Evolutionary conservation across 2,113 vertebrate species (phyloP).

Genomic region (Pangasianodon hypophthalmus): DNA sequence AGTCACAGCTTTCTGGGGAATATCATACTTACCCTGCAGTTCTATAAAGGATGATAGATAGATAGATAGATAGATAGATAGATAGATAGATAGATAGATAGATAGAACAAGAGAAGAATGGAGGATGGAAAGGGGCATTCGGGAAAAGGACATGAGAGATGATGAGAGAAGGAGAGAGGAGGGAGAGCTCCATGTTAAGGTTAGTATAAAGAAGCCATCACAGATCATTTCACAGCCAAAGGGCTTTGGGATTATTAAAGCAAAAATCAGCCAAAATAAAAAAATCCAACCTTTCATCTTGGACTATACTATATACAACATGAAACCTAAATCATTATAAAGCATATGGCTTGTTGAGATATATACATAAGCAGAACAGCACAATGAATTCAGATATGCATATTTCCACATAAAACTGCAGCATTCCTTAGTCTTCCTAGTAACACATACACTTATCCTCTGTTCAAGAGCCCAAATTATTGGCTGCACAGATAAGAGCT

Average conservation of each 20-base stretch:
- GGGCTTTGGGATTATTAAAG: constrained; percentile 55
- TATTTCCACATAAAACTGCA: constrained; percentile 15
- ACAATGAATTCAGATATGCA: background rate
- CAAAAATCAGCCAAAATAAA: constrained; percentile 56
- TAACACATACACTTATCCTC: constrained; percentile 59
- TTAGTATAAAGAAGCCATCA: constrained; percentile 75
- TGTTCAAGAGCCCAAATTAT: constrained; percentile 60
- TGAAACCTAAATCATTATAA: background rate
- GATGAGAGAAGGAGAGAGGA: constrained; percentile 34
- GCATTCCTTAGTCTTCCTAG: constrained; percentile 67
- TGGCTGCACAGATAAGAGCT: constrained; percentile 55
- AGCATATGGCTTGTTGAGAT: background rate
- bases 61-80: constrained; percentile 43
- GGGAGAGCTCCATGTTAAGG: constrained; percentile 71
- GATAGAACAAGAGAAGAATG: constrained; percentile 54
- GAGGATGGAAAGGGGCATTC: constrained; percentile 51
- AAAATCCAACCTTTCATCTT: background rate
- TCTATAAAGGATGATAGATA: constrained; percentile 62
- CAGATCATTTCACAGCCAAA: constrained; percentile 60
- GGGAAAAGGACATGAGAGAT: constrained; percentile 22
- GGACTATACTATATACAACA: background rate
- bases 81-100: constrained; percentile 46
- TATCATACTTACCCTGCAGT: constrained; percentile 75
- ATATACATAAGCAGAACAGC: background rate
- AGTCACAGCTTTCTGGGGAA: constrained; percentile 27